phyloP scores from a whole-genome alignment of 2,888 invertebrate genomes.

The Crossocerus cetratus region DNA sequence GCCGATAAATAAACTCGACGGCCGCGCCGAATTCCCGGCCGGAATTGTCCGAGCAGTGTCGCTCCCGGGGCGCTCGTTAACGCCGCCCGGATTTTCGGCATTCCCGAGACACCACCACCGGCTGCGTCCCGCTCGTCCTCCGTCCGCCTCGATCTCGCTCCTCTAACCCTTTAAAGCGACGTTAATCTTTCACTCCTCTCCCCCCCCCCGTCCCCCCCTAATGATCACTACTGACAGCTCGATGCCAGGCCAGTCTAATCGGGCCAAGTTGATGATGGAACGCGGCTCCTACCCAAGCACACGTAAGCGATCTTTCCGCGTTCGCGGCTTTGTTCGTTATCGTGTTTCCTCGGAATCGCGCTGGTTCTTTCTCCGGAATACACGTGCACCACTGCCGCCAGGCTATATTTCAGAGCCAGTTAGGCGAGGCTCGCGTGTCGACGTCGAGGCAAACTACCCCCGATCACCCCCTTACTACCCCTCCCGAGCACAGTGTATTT shows the following conservation, averaged over 20 bases:
- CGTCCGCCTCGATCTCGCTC: background rate
- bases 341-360: slow-evolving; percentile 5
- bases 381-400: background rate
- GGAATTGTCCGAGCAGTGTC: slow-evolving; percentile 52
- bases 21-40: slow-evolving; percentile 35
- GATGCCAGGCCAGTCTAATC: too few relatives aligned
- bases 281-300: background rate
- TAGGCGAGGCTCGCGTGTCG: slow-evolving; percentile 24
- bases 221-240: too few relatives aligned
- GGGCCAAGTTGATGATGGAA: background rate
- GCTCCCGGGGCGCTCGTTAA: slow-evolving; percentile 58
- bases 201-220: too few relatives aligned
- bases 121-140: slow-evolving; percentile 21
- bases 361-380: slow-evolving; percentile 1
- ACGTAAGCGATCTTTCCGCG: slow-evolving; percentile 9
- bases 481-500: slow-evolving; percentile 27
- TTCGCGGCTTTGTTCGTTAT: slow-evolving; percentile 17
- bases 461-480: slow-evolving; percentile 24
- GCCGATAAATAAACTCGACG: slow-evolving; percentile 58
- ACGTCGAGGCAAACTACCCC: slow-evolving; percentile 6
- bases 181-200: background rate
- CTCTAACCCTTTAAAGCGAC: background rate
- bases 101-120: slow-evolving; percentile 17
- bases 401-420: slow-evolving; percentile 30
- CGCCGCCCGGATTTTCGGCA: slow-evolving; percentile 57